These are phyloP conservation scores for Cyanocitta stelleri DNA, from an alignment of 2,113 vertebrate species.

Conservation along the genomic window DNA sequence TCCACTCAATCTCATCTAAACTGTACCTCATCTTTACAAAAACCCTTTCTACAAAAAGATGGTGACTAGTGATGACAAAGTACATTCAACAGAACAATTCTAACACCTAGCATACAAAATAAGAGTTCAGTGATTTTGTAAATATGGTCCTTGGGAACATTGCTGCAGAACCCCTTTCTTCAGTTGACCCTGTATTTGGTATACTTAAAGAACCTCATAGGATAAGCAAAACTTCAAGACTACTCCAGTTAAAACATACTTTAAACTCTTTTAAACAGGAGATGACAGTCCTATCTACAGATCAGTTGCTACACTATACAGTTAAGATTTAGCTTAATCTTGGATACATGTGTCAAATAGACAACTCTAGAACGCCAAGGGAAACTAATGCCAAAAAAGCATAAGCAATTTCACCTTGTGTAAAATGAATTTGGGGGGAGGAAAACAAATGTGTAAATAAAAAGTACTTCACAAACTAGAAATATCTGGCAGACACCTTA, in stretches of 20 bases:
- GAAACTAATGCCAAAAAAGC: background rate
- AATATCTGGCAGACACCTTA: background rate
- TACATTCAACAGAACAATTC: background rate
- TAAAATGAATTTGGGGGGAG: rapidly evolving
- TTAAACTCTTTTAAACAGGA: background rate
- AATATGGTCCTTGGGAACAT: background rate
- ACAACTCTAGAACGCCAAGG: background rate
- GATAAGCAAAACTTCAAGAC: background rate
- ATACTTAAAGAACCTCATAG: background rate
- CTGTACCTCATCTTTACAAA: background rate
- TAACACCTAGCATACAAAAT: background rate
- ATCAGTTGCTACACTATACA: background rate
- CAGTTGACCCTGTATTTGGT: background rate
- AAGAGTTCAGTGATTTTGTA: background rate
- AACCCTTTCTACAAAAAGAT: background rate
- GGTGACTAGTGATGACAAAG: background rate
- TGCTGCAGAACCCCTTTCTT: background rate
- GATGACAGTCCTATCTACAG: background rate
- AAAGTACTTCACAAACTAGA: background rate
- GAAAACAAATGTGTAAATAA: background rate
- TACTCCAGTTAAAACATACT: background rate
- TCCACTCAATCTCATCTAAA: background rate
- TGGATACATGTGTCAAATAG: background rate
- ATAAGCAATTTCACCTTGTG: background rate
- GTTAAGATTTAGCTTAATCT: background rate